Base-by-base conservation (phyloP, 2,113 vertebrate species). In the Anolis carolinensis region DNA sequence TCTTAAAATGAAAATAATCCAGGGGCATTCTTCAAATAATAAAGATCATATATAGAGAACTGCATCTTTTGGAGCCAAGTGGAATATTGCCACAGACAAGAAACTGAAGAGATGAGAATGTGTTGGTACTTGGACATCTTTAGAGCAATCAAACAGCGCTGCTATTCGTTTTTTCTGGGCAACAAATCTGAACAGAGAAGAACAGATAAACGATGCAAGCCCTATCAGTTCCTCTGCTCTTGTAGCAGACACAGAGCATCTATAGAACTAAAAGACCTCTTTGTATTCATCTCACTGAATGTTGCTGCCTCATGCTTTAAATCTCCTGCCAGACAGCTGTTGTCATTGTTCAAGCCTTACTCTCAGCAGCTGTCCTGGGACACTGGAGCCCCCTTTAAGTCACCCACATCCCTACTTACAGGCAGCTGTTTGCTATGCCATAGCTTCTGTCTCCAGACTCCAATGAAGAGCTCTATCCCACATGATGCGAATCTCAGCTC, bases 311-410 rank as follows among this genome's bases (percentile, higher is more conserved):
- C 0, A 0, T 59, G 48, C 68, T 84, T 79, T 72, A 34, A 74
- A 62, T 4, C 76, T 18, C 76, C 73, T 86, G 62, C 77, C 32
- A 74, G 86, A 94, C 94, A 95, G 93, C 91, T 68, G 86, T 48
- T 71, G 55, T 65, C 88, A 48, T 80, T 73, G 74, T 71, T 79
- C n/a, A 23, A 63, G 85, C 91, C 72, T 87, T 59, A 1, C 21
- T 79, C 79, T 85, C 67, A 82, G 94, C 94, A 95, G 96, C 95
- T 95, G 95, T 89, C 77, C 85, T 1, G 18, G 50, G 79, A 84
- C 87, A 73, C 79, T 63, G 65, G 72, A 79, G 81, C 27, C 63
- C 7, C 55, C 83, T 85, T 67, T 62, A 32, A 86, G 71, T 82
- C 36, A 86, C 67, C 88, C 71, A 48, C 44, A 78, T 82, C 44